Conservation (phyloP, 1,140 invertebrate species). For the Drosophila pallidifrons region DNA sequence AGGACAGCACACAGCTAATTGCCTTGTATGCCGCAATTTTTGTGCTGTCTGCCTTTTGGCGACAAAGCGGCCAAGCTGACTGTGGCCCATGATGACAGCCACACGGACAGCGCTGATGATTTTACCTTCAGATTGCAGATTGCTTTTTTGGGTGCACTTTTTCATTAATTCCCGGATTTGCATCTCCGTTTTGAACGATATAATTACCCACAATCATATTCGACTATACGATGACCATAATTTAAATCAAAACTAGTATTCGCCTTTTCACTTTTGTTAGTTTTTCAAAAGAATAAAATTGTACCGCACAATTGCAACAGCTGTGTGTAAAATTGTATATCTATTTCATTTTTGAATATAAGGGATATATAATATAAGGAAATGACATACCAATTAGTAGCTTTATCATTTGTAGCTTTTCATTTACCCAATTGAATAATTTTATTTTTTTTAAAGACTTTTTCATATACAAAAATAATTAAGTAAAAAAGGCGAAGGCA, state of each 20-base stretch:
- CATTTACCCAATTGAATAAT: too few species aligned
- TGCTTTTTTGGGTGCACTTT: neutral
- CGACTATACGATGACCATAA: too few species aligned
- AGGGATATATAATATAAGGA: too few species aligned
- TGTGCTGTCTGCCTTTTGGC: conserved; percentile 47
- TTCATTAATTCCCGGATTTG: neutral
- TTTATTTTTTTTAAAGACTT: too few species aligned
- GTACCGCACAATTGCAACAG: too few species aligned
- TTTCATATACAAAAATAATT: too few species aligned
- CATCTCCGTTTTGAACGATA: neutral
- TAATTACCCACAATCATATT: neutral
- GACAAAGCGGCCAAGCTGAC: conserved; percentile 5
- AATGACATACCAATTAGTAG: too few species aligned
- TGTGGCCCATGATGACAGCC: neutral
- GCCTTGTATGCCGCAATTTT: conserved; percentile 67
- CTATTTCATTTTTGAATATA: too few species aligned
- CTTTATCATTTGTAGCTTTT: too few species aligned
- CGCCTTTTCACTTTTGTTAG: neutral
- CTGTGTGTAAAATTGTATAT: too few species aligned
- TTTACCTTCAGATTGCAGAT: neutral
- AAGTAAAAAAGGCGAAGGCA: too few species aligned
- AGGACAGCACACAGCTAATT: conserved; percentile 62
- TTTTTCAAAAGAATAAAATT: too few species aligned
- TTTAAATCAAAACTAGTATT: neutral
- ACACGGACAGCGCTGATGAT: neutral